phyloP scores from a whole-genome alignment of 1,140 invertebrate species.

The Tetramorium alpestre region DNA sequence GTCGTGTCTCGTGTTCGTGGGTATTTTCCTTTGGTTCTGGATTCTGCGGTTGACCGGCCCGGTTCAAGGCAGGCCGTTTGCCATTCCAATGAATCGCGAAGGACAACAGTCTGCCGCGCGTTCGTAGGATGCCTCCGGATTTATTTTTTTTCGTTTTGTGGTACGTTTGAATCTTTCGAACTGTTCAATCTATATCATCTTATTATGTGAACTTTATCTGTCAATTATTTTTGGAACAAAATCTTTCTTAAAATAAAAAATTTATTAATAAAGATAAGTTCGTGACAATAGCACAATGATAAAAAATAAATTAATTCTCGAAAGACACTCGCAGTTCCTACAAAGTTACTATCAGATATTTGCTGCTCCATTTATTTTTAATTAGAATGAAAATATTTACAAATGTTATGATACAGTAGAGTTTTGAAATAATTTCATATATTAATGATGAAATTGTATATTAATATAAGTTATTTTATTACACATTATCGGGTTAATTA shows the following conservation, averaged over 20 bases:
- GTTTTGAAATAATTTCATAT: neutral
- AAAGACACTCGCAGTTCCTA: neutral
- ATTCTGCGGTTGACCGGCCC: slow-evolving; percentile 23
- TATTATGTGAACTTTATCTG: neutral
- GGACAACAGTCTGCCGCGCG: neutral
- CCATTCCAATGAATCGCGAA: slow-evolving; percentile 13
- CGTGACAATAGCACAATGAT: neutral
- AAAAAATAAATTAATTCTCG: neutral
- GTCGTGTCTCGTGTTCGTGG: slow-evolving; percentile 49
- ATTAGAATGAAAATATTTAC: neutral
- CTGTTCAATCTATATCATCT: neutral
- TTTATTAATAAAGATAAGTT: neutral
- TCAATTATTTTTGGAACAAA: neutral
- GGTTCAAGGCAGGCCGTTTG: slow-evolving; percentile 62
- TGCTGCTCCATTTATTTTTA: neutral
- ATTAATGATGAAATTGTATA: neutral
- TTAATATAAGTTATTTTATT: neutral
- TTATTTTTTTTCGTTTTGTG: neutral
- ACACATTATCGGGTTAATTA: neutral
- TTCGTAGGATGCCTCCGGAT: slow-evolving; percentile 1
- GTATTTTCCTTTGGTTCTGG: slow-evolving; percentile 52
- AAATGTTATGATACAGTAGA: neutral
- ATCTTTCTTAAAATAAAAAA: neutral
- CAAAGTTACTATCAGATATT: neutral
- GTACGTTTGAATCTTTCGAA: neutral